Base-by-base conservation (phyloP, 1,140 invertebrate species). In the Chironomus tepperi region DNA sequence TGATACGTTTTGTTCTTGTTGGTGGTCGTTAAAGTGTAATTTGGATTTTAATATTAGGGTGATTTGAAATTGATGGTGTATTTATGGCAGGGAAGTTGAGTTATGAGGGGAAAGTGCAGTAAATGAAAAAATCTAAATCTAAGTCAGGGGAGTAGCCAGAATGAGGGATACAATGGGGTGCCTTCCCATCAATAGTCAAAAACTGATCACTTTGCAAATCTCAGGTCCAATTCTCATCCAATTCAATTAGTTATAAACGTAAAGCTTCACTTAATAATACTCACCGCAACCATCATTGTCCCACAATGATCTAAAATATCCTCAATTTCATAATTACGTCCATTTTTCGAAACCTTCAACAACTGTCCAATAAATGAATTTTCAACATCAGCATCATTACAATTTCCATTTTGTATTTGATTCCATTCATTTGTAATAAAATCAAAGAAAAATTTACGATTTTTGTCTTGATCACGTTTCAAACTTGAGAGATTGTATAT, bases 341-440 rank as follows among this genome's bases (percentile, higher is more conserved):
- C 65, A 10, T 21, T 70, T 9, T 19, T 70, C 7, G 65, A 70
- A 19, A 70, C 16, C 19, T 70, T 70, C 65, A 70, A 10, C 12
- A 70, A 70, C 3, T 70, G 65, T 18, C 18, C 15, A 10, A 70
- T 18, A 18, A 70, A 70, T 18, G 65, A 70, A 19, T 70, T 70
- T 10, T 21, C 65, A 21, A 70, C 19, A 70, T n/a, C n/a, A 8
- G 7, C 8, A 15, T 18, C 18, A 7, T 19, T 19, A 6, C 18
- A 3, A 18, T 70, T 18, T 10, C 18, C 16, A 7, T 7, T 70
- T 7, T 19, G n/a, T 18, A 70, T 18, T 21, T 70, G n/a, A 16
- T 70, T 70, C 65, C 65, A 70, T 70, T 70, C 65, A 70, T 19
- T 19, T 7, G 16, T 19, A 7, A 70, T 18, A 70, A 70, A 70